Percentiles rank a stretch among this genome's conserved stretches.
Conservation (phyloP, 2,113 vertebrate species). For the Poeciliopsis occidentalis region DNA sequence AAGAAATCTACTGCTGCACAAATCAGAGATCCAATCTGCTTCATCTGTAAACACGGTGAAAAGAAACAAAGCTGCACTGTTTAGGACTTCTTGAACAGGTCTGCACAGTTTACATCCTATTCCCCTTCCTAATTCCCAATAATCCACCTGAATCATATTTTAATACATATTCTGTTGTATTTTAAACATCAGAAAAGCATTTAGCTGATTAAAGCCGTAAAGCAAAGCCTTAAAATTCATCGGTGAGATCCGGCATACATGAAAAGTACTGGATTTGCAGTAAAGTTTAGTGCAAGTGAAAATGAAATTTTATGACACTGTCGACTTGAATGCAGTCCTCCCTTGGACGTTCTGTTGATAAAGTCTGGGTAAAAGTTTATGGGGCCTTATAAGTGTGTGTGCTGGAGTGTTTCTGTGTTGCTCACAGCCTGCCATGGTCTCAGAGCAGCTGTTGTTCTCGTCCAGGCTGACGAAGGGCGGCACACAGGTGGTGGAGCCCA, state of each 20-base stretch:
- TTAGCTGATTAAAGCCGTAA: not conserved
- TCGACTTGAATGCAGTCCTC: conserved; percentile 64
- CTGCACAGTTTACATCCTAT: not conserved
- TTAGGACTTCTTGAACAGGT: not conserved
- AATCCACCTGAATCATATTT: not conserved
- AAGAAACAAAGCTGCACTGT: conserved; percentile 7
- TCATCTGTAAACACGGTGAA: conserved; percentile 7
- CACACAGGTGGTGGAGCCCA: conserved; percentile 76
- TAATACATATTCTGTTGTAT: not conserved
- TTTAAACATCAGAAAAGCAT: not conserved
- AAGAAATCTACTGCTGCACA: conserved; percentile 6
- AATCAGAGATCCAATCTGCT: conserved; percentile 28
- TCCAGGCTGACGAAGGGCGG: conserved; percentile 86
- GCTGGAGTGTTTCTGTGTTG: conserved; percentile 32
- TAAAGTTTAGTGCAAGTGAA: conserved; percentile 50
- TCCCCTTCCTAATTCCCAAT: not conserved
- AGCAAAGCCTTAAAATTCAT: not conserved
- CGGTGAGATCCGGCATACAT: not conserved
- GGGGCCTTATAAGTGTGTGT: conserved; percentile 52
- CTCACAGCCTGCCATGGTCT: conserved; percentile 86
- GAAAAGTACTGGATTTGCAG: conserved; percentile 8
- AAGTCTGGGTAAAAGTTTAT: conserved; percentile 77
- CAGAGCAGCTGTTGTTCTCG: conserved; percentile 69
- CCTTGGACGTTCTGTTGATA: conserved; percentile 73
- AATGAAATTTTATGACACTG: conserved; percentile 60